phyloP scores from a whole-genome alignment of 2,888 invertebrate genomes.

The Sinhomidia bicolor region DNA sequence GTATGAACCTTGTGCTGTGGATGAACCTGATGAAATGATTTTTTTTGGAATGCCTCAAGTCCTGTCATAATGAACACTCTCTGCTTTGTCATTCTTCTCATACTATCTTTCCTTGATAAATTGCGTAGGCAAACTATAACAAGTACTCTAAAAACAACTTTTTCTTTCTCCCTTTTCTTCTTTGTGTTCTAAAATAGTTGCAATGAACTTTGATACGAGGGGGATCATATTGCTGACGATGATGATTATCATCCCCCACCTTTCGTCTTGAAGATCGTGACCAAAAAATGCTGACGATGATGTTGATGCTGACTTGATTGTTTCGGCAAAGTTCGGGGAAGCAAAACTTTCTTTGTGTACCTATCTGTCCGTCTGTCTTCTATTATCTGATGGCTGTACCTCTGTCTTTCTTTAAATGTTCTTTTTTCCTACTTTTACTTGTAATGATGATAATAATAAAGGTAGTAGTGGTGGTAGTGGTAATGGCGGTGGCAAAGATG shows the following conservation, averaged over 20 bases:
- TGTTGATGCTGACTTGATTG: slow-evolving; percentile 14
- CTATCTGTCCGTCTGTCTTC: background rate
- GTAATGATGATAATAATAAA: background rate
- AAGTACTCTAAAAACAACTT: too few relatives aligned
- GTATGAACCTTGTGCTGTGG: too few relatives aligned
- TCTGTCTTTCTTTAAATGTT: background rate
- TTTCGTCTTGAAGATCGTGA: slow-evolving; percentile 19
- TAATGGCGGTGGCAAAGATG: background rate
- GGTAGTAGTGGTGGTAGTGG: background rate
- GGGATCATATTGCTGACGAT: background rate
- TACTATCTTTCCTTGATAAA: too few relatives aligned
- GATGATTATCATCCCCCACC: background rate
- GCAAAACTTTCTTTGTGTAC: background rate
- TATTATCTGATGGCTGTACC: background rate
- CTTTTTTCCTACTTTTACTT: background rate
- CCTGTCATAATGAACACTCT: background rate
- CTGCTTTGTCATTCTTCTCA: background rate
- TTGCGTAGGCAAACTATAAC: too few relatives aligned
- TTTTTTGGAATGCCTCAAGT: background rate
- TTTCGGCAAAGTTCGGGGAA: slow-evolving; percentile 52
- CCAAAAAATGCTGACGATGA: background rate
- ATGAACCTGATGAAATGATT: background rate
- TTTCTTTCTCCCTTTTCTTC: background rate
- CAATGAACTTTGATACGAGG: background rate
- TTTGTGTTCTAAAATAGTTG: background rate